These are phyloP conservation scores for Telenomus remus DNA, from an alignment of 1,140 invertebrate species.

Conservation along the genomic window DNA sequence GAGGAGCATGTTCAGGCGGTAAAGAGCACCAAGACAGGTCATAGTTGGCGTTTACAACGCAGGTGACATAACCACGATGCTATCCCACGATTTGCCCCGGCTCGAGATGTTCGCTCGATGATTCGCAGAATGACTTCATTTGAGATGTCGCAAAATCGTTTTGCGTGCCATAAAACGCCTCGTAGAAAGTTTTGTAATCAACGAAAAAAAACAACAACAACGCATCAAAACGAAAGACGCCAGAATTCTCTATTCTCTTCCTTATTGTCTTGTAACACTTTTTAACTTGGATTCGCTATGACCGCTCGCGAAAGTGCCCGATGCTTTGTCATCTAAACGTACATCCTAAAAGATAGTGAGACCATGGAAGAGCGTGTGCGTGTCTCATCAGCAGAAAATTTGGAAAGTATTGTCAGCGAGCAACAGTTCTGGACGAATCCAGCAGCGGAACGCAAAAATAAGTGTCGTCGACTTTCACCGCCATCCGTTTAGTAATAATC, in stretches of 20 bases:
- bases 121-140: slow-evolving; percentile 17
- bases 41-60: slow-evolving; percentile 5
- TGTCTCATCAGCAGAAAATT: slow-evolving; percentile 28
- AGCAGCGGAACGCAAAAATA: slow-evolving; percentile 15
- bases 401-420: slow-evolving; percentile 15
- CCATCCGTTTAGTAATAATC: slow-evolving; percentile 28
- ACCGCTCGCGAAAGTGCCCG: slow-evolving; percentile 15
- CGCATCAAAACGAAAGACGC: background rate
- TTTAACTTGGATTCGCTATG: slow-evolving; percentile 25
- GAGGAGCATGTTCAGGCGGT: background rate
- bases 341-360: background rate
- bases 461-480: slow-evolving; percentile 37
- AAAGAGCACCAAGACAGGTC: background rate
- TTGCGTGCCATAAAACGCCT: background rate
- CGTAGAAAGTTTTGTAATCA: slow-evolving; percentile 23
- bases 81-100: slow-evolving; percentile 12
- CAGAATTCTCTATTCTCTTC: slow-evolving; percentile 17
- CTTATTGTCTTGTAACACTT: slow-evolving; percentile 38
- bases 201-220: slow-evolving; percentile 27
- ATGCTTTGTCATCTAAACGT: slow-evolving; percentile 10
- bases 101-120: background rate
- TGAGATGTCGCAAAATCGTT: slow-evolving; percentile 13
- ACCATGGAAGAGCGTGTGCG: background rate
- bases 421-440: slow-evolving; percentile 16
- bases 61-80: slow-evolving; percentile 8